Evolutionary conservation across 2,888 invertebrate genomes (phyloP), one percentile per base, ranked within the genome.

Genomic region (Lathronympha strigana): DNA sequence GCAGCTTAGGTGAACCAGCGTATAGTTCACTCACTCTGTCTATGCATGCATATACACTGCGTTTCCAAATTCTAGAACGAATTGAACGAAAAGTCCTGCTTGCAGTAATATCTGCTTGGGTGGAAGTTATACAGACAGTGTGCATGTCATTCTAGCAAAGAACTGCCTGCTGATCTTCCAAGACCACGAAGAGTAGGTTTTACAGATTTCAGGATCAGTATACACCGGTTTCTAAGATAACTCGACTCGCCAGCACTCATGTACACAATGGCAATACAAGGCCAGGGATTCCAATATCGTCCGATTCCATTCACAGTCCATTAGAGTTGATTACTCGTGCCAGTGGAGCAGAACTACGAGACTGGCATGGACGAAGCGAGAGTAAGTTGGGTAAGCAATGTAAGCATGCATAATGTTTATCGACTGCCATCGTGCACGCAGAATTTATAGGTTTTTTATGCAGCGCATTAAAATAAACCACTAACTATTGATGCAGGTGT

Each of bases 251-350:
- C 38, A 38, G n/a, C 38, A n/a, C 40, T 43, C n/a, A n/a, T n/a
- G n/a, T 38, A 38, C 11, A 4, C 11, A 17, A 43, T 19, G 43
- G 21, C 13, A 45, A 43, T 38, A 17, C 49, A 50, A 53, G 36
- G 33, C 19, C 17, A 55, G 13, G 19, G 57, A 31, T 43, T 55
- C 25, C 57, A 57, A 45, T 31, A 43, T 0, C 13, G 19, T 43
- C 21, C 45, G 17, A 40, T 55, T 25, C 43, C 31, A 57, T 57
- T 57, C 57, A 57, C 57, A 57, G 43, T 57, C 43, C 43, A 57
- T 45, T 57, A 45, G 31, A 43, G 19, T 31, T 57, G 57, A 57
- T 57, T 57, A 57, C n/a, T 45, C 31, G 57, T 45, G 31, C 21
- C 57, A 21, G 9, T 45, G 45, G 57, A 45, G 57, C 57, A 43